These are phyloP conservation scores for Pheucticus melanocephalus DNA, from an alignment of 2,113 vertebrate genomes.

Conservation along the genomic window DNA sequence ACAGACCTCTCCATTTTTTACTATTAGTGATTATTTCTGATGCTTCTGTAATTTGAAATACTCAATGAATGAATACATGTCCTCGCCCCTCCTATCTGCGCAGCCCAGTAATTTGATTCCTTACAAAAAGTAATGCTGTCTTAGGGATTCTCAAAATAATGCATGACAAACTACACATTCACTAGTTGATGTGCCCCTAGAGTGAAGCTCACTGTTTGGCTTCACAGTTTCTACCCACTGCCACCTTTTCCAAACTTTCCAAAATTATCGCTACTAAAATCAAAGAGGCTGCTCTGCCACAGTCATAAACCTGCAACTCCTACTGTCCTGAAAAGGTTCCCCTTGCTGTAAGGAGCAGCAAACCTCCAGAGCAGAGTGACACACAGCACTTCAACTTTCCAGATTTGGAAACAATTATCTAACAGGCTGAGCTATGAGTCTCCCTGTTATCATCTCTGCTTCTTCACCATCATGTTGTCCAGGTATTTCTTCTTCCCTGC, in stretches of 20 bases:
- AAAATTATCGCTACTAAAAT: not conserved
- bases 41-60: not conserved
- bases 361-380: not conserved
- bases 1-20: not conserved
- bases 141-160: not conserved
- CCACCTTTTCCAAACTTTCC: not conserved
- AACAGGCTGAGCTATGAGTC: not conserved
- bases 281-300: not conserved
- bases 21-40: not conserved
- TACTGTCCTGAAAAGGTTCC: not conserved
- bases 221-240: not conserved
- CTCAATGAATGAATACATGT: rapidly evolving
- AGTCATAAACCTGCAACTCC: not conserved
- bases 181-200: not conserved
- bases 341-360: not conserved
- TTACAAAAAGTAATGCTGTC: not conserved
- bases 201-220: not conserved
- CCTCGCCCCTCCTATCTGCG: not conserved
- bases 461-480: not conserved
- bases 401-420: not conserved
- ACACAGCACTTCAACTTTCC: not conserved
- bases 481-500: not conserved
- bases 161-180: not conserved
- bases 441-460: not conserved
- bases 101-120: not conserved